phyloP scores from a whole-genome alignment of 2,888 invertebrate genomes.

The Choristoneura rosaceana region DNA sequence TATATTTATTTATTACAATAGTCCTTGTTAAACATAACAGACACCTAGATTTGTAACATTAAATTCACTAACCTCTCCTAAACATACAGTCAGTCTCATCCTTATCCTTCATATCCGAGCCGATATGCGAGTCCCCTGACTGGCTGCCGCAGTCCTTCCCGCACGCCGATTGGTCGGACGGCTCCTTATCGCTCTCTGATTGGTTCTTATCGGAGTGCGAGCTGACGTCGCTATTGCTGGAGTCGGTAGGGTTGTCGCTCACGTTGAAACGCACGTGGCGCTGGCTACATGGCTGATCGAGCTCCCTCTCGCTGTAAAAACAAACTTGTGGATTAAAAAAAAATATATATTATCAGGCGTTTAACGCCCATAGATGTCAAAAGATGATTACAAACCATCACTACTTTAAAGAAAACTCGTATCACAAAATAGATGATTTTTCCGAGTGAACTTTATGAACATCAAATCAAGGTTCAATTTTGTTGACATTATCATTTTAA shows the following conservation, averaged over 20 bases:
- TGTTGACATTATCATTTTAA: too few species aligned
- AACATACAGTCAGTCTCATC: conserved; percentile 33
- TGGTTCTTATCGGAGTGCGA: conserved; percentile 54
- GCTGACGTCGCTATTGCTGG: conserved; percentile 68
- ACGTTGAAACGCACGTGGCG: conserved; percentile 59
- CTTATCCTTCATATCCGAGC: conserved; percentile 23
- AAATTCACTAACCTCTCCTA: conserved; percentile 22
- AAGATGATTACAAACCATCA: too few species aligned
- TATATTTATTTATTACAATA: too few species aligned
- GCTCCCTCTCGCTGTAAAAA: neutral
- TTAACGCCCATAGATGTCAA: too few species aligned
- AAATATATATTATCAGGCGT: too few species aligned
- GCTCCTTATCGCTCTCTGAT: conserved; percentile 43
- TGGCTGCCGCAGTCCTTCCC: neutral
- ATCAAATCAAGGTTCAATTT: too few species aligned
- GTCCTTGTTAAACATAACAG: too few species aligned
- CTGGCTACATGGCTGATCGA: conserved; percentile 35
- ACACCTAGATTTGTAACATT: too few species aligned
- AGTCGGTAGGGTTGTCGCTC: conserved; percentile 56
- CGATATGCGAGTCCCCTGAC: conserved; percentile 36
- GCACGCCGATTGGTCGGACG: conserved; percentile 25
- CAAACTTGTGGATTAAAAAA: neutral
- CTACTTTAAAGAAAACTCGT: too few species aligned
- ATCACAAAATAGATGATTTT: too few species aligned
- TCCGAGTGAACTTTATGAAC: too few species aligned